Conservation (phyloP, 2,113 vertebrate genomes). For the Malurus melanocephalus region DNA sequence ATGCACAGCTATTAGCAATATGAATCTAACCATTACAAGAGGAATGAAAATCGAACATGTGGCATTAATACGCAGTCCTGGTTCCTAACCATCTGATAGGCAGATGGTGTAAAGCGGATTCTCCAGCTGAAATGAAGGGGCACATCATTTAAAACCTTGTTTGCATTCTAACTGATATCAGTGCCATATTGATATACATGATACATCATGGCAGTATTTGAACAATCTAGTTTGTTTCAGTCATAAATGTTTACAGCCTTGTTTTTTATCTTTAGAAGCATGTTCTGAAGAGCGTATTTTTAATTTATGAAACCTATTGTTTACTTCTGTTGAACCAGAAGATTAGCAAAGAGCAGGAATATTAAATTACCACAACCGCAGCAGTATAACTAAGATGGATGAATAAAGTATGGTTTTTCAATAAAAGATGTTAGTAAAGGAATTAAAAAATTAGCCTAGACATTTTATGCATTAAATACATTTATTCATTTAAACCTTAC, state of each 20-base stretch:
- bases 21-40: conserved; percentile 83
- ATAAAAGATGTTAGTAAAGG: conserved; percentile 70
- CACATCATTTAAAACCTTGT: conserved; percentile 99
- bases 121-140: conserved; percentile 92
- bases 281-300: conserved; percentile 80
- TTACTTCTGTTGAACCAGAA: conserved; percentile 80
- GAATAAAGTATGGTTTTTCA: conserved; percentile 73
- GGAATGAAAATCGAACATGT: conserved; percentile 89
- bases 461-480: conserved; percentile 75
- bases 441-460: conserved; percentile 77
- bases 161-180: conserved; percentile 99
- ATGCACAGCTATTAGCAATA: conserved; percentile 89
- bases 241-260: conserved; percentile 93
- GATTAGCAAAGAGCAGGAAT: conserved; percentile 76
- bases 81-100: conserved; percentile 94
- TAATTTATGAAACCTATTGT: conserved; percentile 84
- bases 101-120: conserved; percentile 93
- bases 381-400: conserved; percentile 75
- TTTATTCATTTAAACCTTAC: conserved; percentile 76
- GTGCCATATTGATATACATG: conserved; percentile 98
- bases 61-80: conserved; percentile 91
- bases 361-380: conserved; percentile 74
- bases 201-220: conserved; percentile 92
- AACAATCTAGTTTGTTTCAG: conserved; percentile 85
- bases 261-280: conserved; percentile 80